Percentiles rank a stretch among this genome's conserved stretches.
Conservation (phyloP, 2,113 vertebrate genomes). For the Glareola pratincola region DNA sequence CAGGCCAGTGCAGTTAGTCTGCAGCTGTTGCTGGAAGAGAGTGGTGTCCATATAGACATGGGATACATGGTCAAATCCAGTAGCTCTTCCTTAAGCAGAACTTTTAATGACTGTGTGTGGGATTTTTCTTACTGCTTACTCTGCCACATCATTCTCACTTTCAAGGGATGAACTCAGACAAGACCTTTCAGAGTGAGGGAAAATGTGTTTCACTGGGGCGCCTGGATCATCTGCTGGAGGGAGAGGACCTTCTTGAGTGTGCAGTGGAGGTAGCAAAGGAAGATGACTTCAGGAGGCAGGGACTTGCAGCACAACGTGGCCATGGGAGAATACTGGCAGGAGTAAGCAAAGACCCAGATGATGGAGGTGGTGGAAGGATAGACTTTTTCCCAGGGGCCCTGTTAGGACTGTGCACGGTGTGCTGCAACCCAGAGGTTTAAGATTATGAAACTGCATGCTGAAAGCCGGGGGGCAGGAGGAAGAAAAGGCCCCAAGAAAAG, state of each 20-base stretch:
- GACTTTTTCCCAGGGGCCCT: neutral
- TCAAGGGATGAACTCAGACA: neutral
- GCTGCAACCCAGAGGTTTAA: neutral
- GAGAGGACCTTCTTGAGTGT: neutral
- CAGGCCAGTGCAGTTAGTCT: neutral
- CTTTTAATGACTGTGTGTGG: neutral
- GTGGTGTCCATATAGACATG: neutral
- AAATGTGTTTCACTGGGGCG: neutral
- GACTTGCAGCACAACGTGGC: neutral
- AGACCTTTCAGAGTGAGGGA: neutral
- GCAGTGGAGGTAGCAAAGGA: neutral
- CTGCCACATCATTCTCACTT: neutral
- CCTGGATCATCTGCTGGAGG: neutral
- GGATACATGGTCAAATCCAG: neutral
- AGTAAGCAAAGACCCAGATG: neutral
- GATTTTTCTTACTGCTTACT: neutral
- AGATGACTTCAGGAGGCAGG: neutral
- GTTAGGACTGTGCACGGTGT: neutral
- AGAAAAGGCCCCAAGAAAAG: neutral
- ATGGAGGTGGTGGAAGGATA: neutral
- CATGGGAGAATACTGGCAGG: neutral
- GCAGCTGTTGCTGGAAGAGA: neutral
- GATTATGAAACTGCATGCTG: neutral
- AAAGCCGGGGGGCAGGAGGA: accelerated
- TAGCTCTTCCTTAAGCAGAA: neutral